Evolutionary conservation across 1,140 invertebrate species (phyloP), one percentile per base, ranked within the genome.

Genomic region (Cydia strobilella): DNA sequence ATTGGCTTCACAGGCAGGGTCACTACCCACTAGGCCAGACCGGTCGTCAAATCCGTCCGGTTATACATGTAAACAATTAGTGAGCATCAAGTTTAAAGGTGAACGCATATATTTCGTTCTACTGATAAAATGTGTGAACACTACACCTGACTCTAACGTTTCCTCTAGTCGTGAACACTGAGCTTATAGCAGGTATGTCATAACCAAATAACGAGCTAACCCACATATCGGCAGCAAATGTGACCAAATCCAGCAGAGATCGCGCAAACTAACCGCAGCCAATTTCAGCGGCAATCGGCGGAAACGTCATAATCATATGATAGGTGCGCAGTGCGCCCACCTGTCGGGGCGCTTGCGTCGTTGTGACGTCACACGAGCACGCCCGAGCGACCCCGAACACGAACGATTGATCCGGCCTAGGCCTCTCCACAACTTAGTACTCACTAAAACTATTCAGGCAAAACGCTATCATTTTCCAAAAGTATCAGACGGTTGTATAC

Each of bases 261-360:
- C 54, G 54, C 20, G 54, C 54, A 80, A 80, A 80, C 80, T 79
- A 79, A 74, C 81, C 77, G 79, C 84, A 82, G 80, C 79, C 81
- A 89, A 89, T 85, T 88, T 84, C 82, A 79, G 76, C 82, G 75
- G 78, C 82, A 82, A 84, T 85, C 86, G 76, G 83, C 86, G 83
- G 85, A 91, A 90, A 92, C 83, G 90, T 91, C 89, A 91, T 87
- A 89, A 91, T 91, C 90, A 90, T 88, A 89, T 90, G 89, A 89
- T 89, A 89, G 86, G 87, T 85, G 89, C 90, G 89, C 88, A 90
- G 82, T 90, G 89, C 89, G 89, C 86, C 88, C 90, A 91, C 89
- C 89, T 91, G 89, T 90, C 90, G 87, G 78, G 89, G 89, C 89
- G 89, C 89, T 82, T 91, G 88, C 89, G 90, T 90, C 82, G 77